These are phyloP conservation scores for Argyra leucocephala DNA, from an alignment of 2,888 invertebrate species.

Conservation along the genomic window DNA sequence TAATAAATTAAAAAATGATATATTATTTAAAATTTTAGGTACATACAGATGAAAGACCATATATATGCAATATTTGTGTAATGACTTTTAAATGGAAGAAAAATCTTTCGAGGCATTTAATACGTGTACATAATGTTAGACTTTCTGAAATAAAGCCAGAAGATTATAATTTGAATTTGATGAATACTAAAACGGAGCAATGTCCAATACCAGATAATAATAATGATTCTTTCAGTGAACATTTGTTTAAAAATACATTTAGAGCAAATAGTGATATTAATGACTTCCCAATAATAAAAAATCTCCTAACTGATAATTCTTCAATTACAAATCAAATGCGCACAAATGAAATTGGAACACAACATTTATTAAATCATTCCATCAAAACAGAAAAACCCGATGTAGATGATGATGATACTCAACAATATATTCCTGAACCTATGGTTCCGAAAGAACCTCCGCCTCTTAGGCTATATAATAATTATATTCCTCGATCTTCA, in stretches of 20 bases:
- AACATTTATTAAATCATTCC: neutral
- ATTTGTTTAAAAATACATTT: neutral
- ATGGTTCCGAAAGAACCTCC: neutral
- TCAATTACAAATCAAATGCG: neutral
- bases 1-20: neutral
- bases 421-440: neutral
- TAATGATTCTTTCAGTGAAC: neutral
- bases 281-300: neutral
- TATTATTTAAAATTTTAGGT: neutral
- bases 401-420: neutral
- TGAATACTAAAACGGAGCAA: neutral
- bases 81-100: constrained; percentile 12
- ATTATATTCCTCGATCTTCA: neutral
- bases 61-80: neutral
- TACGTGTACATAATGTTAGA: neutral
- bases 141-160: neutral
- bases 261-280: neutral
- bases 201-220: neutral
- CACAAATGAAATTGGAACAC: neutral
- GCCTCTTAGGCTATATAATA: neutral
- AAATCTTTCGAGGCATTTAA: constrained; percentile 10
- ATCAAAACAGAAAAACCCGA: neutral
- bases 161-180: neutral
- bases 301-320: neutral
- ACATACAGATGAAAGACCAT: constrained; percentile 8